A percentile compares a stretch with the other conserved stretches of the same genome.
phyloP scores from a whole-genome alignment of 2,113 vertebrate genomes.

The Passer montanus region DNA sequence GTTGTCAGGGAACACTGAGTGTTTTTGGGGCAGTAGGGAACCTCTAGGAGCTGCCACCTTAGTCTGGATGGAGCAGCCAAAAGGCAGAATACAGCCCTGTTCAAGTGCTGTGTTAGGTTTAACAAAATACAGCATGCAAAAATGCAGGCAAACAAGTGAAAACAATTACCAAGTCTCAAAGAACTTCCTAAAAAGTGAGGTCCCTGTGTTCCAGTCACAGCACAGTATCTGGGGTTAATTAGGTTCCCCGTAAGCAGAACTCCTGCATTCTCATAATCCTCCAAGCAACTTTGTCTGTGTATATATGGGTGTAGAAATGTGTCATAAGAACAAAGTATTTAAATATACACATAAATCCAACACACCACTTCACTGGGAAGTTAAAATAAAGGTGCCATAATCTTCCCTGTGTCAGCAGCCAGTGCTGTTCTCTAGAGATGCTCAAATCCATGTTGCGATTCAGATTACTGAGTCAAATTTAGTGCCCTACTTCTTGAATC shows the following conservation, averaged over 20 bases:
- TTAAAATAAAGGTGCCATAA: not conserved
- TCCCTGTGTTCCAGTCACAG: not conserved
- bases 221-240: not conserved
- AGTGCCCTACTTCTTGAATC: not conserved
- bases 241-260: not conserved
- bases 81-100: not conserved
- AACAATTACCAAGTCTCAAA: not conserved
- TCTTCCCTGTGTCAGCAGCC: not conserved
- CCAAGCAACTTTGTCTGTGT: not conserved
- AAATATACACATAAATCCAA: not conserved
- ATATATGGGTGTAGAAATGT: not conserved
- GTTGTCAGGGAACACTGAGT: not conserved
- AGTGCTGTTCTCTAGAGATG: not conserved
- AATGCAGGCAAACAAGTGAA: not conserved
- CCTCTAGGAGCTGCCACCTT: not conserved
- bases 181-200: not conserved
- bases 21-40: not conserved
- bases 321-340: not conserved
- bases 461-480: not conserved
- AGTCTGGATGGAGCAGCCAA: not conserved
- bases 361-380: not conserved
- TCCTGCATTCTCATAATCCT: not conserved
- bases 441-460: not conserved
- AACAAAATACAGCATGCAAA: not conserved
- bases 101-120: not conserved